Base-by-base conservation (phyloP, 2,888 invertebrate genomes). In the Resseliella maxima region DNA sequence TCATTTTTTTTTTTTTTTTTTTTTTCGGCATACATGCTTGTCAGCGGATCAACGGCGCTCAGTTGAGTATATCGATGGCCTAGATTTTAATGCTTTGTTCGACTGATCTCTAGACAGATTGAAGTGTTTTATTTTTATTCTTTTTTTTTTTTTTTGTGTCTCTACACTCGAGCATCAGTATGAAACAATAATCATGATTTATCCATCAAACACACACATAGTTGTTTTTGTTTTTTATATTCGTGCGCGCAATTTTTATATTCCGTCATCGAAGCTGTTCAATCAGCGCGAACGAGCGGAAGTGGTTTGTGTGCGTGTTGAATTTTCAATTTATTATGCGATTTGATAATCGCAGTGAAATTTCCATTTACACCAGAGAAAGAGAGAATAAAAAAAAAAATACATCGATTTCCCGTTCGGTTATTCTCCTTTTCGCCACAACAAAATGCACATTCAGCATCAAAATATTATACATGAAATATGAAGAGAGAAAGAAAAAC, bases 111-210 rank as follows among this genome's bases (percentile, higher is more conserved):
- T 15, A 50, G 50, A 50, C 50, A 8, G 24, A 59, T 59, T 59
- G 59, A 59, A n/a, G 59, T n/a, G n/a, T n/a, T n/a, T 59, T 59
- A 41, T 41, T 41, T 41, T 41, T 41, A 8, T 41, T 41, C 12
- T 8, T 41, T 41, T 41, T 41, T 12, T 8, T 41, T 41, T 41
- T 41, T 41, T 59, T 50, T 41, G 41, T 12, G 41, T 41, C 41
- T 8, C 41, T 12, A 41, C 6, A 21, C 12, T 15, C 2, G 18
- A 50, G 59, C 27, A 12, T 0, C 59, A 59, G 24, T 15, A 59
- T 59, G 27, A 59, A 59, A 59, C 59, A 59, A 59, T 59, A 24
- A 59, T 59, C 59, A 59, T 59, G 24, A 59, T 59, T 50, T 50
- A 21, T 50, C 50, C 21, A 50, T 50, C 50, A 21, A n/a, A n/a